These are phyloP conservation scores for Choristoneura fumiferana DNA, from an alignment of 1,140 invertebrate genomes.

Conservation along the genomic window DNA sequence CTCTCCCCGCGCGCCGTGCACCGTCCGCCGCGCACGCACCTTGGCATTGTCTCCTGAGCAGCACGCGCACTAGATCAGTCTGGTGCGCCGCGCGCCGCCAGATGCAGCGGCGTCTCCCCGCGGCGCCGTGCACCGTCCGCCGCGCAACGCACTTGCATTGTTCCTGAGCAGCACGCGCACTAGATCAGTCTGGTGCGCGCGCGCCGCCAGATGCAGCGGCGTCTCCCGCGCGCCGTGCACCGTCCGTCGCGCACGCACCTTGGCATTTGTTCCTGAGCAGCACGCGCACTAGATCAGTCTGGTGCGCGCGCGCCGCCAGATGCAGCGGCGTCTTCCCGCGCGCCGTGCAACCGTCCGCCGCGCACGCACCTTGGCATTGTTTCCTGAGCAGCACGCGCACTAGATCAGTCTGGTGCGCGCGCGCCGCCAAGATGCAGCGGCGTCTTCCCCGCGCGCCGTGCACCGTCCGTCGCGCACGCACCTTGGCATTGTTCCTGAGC, in stretches of 20 bases:
- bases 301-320: slow-evolving; percentile 96
- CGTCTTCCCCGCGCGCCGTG: slow-evolving; percentile 98
- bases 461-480: slow-evolving; percentile 90
- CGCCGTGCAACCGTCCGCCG: slow-evolving; percentile 96
- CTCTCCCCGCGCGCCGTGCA: slow-evolving; percentile 98
- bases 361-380: slow-evolving; percentile 81
- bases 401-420: slow-evolving; percentile 98
- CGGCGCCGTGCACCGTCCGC: slow-evolving; percentile 96
- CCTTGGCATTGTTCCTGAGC: slow-evolving; percentile 92
- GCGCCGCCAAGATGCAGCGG: slow-evolving; percentile 97
- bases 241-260: slow-evolving; percentile 68
- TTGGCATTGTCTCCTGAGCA: slow-evolving; percentile 95
- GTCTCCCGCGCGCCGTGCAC: slow-evolving; percentile 89
- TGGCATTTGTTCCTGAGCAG: slow-evolving; percentile 95
- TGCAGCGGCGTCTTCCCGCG: slow-evolving; percentile 98
- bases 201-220: slow-evolving; percentile 95
- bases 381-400: slow-evolving; percentile 97
- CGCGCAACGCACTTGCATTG: slow-evolving; percentile 18
- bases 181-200: slow-evolving; percentile 96
- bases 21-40: slow-evolving; percentile 88
- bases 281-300: slow-evolving; percentile 97
- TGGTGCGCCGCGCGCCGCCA: slow-evolving; percentile 98
- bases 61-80: slow-evolving; percentile 97
- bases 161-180: slow-evolving; percentile 91
- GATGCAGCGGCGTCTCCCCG: slow-evolving; percentile 97